A percentile compares a stretch with the other conserved stretches of the same genome.
Conservation (phyloP, 1,140 invertebrate species). For the Procambarus virginalis region DNA sequence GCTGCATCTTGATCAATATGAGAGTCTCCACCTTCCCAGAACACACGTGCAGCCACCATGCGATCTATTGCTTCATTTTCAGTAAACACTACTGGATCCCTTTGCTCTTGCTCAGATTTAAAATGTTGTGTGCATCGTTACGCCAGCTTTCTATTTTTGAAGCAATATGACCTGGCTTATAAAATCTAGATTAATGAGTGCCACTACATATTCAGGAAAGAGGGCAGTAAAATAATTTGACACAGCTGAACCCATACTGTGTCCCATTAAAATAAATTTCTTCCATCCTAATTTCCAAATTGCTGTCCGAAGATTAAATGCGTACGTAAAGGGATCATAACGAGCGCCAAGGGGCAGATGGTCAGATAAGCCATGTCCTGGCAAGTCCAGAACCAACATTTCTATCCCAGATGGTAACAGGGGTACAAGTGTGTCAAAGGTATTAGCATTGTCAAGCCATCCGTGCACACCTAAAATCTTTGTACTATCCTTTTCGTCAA, state of each 20-base stretch:
- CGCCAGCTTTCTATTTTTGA: not conserved
- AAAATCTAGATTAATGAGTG: slow-evolving; percentile 30
- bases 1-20: slow-evolving; percentile 38
- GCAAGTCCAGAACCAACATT: slow-evolving; percentile 69
- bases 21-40: not conserved
- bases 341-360: slow-evolving; percentile 70
- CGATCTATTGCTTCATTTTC: slow-evolving; percentile 38
- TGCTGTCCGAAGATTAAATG: slow-evolving; percentile 17
- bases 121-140: not conserved
- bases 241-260: slow-evolving; percentile 36
- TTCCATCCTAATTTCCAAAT: slow-evolving; percentile 27
- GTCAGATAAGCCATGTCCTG: slow-evolving; percentile 71
- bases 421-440: slow-evolving; percentile 70
- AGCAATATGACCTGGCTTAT: not conserved
- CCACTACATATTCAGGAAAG: slow-evolving; percentile 38
- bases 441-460: slow-evolving; percentile 71
- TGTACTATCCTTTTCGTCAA: not conserved
- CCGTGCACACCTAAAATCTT: slow-evolving; percentile 68
- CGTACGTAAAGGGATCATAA: slow-evolving; percentile 28
- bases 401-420: slow-evolving; percentile 38
- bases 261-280: slow-evolving; percentile 25
- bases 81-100: not conserved
- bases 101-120: slow-evolving; percentile 14
- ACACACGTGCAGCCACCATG: not conserved
- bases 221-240: not conserved